Evolutionary conservation across 2,113 vertebrate genomes (phyloP).

Genomic region (Gymnorhina tibicen): DNA sequence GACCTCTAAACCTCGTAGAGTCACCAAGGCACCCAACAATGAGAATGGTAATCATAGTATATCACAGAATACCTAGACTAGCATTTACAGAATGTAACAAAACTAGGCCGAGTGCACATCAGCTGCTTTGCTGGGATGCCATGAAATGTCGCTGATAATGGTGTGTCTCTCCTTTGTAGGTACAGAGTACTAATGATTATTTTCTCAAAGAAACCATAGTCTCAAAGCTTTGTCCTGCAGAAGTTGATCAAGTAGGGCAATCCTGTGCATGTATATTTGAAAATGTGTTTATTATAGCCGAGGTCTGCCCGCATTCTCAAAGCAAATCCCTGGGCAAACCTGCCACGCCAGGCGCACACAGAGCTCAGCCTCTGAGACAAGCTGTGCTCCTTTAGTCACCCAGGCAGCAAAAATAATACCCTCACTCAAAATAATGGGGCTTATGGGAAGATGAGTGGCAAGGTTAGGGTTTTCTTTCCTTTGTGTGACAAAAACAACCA

Average conservation of each 20-base stretch:
- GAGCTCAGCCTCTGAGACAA: not conserved
- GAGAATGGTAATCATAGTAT: not conserved
- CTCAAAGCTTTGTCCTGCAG: not conserved
- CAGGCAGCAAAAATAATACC: not conserved
- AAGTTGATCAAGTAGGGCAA: not conserved
- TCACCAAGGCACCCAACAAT: fast-evolving
- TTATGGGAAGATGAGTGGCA: no score
- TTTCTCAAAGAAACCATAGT: not conserved
- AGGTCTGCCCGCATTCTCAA: not conserved
- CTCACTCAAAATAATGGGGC: not conserved
- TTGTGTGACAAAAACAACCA: not conserved
- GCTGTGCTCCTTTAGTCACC: not conserved
- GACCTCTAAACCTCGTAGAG: fast-evolving
- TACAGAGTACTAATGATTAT: fast-evolving
- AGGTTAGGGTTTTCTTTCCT: not conserved
- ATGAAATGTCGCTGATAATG: fast-evolving
- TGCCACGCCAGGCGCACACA: not conserved
- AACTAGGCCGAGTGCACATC: not conserved
- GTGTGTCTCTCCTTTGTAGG: fast-evolving
- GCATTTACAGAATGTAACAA: not conserved
- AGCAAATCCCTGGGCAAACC: not conserved
- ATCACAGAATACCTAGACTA: not conserved
- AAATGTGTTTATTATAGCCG: not conserved
- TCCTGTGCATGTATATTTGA: not conserved
- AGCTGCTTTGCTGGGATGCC: not conserved